A percentile compares a stretch with the other conserved stretches of the same genome.
phyloP scores from a whole-genome alignment of 2,888 invertebrate genomes.

The Gerris lacustris region DNA sequence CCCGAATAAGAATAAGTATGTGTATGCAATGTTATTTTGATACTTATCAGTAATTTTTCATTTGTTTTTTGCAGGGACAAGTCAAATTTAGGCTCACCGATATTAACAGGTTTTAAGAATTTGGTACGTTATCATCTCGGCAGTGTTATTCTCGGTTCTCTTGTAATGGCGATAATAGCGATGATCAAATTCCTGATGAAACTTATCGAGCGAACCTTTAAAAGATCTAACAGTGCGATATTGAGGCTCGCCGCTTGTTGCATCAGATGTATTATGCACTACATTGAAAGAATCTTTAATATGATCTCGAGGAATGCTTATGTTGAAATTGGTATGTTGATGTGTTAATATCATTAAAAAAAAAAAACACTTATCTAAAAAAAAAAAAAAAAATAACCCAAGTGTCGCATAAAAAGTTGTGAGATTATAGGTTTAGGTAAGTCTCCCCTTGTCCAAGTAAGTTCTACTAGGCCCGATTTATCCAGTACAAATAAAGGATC shows the following conservation, averaged over 20 bases:
- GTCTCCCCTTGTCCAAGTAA: too few relatives aligned
- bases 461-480: too few relatives aligned
- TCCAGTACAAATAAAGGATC: too few relatives aligned
- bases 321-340: constrained; percentile 50
- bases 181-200: constrained; percentile 45
- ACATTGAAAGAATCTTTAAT: constrained; percentile 53
- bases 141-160: constrained; percentile 63
- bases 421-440: too few relatives aligned
- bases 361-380: too few relatives aligned
- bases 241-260: constrained; percentile 42
- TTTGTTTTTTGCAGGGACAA: constrained; percentile 38
- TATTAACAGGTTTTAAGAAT: constrained; percentile 40
- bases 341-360: too few relatives aligned
- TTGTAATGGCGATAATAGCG: constrained; percentile 58
- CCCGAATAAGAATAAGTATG: too few relatives aligned
- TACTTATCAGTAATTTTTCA: too few relatives aligned
- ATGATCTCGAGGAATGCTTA: constrained; percentile 58
- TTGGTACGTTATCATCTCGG: constrained; percentile 57
- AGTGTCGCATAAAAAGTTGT: too few relatives aligned
- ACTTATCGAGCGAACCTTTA: constrained; percentile 36
- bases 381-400: too few relatives aligned
- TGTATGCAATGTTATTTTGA: too few relatives aligned
- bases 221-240: constrained; percentile 41
- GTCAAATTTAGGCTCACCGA: constrained; percentile 38
- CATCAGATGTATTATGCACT: constrained; percentile 53